Evolutionary conservation across 2,113 vertebrate species (phyloP).

Genomic region (Eurystomus gularis): DNA sequence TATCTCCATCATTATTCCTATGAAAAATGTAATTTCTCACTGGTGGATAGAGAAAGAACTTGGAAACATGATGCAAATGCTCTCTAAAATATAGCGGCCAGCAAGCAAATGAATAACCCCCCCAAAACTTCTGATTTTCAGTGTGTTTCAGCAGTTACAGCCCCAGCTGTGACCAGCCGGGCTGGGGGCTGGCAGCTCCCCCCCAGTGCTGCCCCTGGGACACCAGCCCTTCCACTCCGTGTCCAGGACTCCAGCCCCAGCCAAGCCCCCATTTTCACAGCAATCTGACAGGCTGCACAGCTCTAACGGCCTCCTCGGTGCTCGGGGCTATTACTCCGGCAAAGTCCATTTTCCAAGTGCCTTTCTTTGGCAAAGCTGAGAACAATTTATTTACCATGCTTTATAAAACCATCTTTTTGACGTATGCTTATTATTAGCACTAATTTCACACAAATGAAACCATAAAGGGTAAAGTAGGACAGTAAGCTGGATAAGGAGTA

Average conservation of each 20-base stretch:
- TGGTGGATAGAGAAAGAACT: background rate
- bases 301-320: background rate
- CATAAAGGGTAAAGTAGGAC: background rate
- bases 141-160: background rate
- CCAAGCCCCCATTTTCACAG: too few relatives aligned
- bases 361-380: background rate
- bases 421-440: background rate
- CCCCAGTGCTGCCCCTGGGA: rapidly evolving
- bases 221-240: background rate
- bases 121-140: background rate
- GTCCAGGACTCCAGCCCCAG: too few relatives aligned
- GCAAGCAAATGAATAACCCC: background rate
- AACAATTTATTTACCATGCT: background rate
- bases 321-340: background rate
- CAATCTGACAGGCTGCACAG: background rate
- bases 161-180: rapidly evolving
- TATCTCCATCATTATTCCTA: background rate
- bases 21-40: background rate
- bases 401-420: background rate
- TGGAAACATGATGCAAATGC: rapidly evolving
- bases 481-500: background rate
- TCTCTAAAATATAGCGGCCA: background rate
- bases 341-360: background rate
- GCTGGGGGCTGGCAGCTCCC: background rate
- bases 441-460: background rate